Percentiles rank a stretch among this genome's conserved stretches.
phyloP scores from a whole-genome alignment of 2,888 invertebrate species.

The Idaea aversata region DNA sequence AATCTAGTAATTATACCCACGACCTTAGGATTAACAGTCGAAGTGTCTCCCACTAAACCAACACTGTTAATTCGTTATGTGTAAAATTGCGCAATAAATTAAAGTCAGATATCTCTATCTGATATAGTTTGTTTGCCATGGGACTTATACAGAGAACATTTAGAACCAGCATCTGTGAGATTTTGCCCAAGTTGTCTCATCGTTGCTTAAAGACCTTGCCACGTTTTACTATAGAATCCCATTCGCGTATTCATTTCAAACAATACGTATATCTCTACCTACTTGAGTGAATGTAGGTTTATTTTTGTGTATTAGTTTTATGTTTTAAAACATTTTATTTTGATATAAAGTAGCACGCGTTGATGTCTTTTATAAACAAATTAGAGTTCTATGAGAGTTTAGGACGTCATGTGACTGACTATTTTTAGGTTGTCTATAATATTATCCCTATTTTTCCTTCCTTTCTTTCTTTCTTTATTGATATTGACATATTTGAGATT shows the following conservation, averaged over 20 bases:
- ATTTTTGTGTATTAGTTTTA: too few species aligned
- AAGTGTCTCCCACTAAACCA: too few species aligned
- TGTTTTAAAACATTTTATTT: background rate
- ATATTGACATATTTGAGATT: too few species aligned
- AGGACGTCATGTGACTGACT: background rate
- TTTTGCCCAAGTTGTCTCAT: too few species aligned
- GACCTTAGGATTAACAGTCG: too few species aligned
- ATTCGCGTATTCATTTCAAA: background rate
- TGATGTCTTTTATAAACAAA: conserved; percentile 9
- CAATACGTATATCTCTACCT: background rate
- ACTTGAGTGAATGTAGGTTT: background rate
- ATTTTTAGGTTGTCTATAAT: too few species aligned
- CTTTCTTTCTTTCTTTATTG: too few species aligned
- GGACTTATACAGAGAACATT: background rate
- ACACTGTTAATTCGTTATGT: too few species aligned
- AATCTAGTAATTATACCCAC: too few species aligned
- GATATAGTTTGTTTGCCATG: background rate
- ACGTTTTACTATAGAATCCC: too few species aligned
- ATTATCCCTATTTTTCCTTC: too few species aligned
- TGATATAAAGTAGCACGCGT: conserved; percentile 6
- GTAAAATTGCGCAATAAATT: background rate
- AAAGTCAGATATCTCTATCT: background rate
- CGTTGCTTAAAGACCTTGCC: too few species aligned
- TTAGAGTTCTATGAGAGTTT: background rate
- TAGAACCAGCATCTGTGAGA: background rate